Percentiles rank a stretch among this genome's conserved stretches.
These are phyloP conservation scores for Cordilura impudica DNA, from an alignment of 2,888 invertebrate species.

Conservation along the genomic window DNA sequence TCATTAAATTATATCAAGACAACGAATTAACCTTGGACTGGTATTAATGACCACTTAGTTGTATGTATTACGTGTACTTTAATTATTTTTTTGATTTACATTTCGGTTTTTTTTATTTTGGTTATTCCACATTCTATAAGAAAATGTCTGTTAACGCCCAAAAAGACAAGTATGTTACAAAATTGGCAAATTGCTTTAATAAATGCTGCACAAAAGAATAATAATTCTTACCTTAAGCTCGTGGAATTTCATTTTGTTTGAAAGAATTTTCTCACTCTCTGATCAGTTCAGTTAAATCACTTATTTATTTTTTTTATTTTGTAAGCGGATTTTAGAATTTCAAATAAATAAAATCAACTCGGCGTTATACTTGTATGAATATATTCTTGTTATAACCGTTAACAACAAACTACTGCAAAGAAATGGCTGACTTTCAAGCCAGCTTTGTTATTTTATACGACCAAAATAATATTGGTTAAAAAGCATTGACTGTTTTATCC, in stretches of 20 bases:
- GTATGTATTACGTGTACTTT: neutral
- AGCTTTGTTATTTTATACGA: constrained; percentile 58
- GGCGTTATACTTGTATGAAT: constrained; percentile 5
- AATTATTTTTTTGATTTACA: neutral
- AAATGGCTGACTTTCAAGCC: constrained; percentile 54
- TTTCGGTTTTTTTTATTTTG: neutral
- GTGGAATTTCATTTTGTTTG: constrained; percentile 45
- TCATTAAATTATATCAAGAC: constrained; percentile 41
- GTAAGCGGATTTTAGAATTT: constrained; percentile 3
- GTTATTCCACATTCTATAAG: constrained; percentile 52
- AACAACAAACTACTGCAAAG: constrained; percentile 50
- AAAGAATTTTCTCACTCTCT: neutral
- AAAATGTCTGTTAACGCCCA: neutral
- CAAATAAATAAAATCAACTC: too few relatives aligned
- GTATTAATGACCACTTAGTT: constrained; percentile 16
- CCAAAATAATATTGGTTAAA: constrained; percentile 36
- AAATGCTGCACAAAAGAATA: neutral
- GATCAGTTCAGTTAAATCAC: neutral
- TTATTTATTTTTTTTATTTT: constrained; percentile 16
- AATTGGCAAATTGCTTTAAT: constrained; percentile 35
- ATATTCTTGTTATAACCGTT: constrained; percentile 50
- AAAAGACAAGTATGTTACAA: neutral
- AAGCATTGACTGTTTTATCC: constrained; percentile 16
- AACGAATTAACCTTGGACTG: constrained; percentile 49
- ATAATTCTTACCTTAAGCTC: constrained; percentile 42